Conservation (phyloP, 2,113 vertebrate species). For the Corythornis madagascariensis region DNA sequence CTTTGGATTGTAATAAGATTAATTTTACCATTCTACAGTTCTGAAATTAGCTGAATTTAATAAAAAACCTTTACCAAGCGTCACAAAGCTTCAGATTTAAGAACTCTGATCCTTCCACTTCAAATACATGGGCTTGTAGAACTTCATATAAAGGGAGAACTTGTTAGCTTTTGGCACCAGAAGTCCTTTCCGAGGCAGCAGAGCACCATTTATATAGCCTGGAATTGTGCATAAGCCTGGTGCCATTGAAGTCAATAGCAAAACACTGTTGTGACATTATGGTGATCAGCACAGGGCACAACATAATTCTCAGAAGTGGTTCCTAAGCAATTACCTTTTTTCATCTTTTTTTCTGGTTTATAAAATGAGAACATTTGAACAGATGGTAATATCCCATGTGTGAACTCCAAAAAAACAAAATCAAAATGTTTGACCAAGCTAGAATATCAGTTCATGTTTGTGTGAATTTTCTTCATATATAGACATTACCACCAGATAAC, state of each 20-base stretch:
- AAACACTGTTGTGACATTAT: background rate
- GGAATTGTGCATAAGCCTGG: background rate
- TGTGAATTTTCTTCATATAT: background rate
- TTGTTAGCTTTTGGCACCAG: constrained; percentile 9
- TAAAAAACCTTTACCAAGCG: background rate
- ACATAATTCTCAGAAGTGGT: background rate
- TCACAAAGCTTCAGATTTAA: background rate
- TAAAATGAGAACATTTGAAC: background rate
- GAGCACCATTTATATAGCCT: background rate
- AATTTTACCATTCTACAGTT: background rate
- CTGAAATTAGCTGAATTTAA: constrained; percentile 20
- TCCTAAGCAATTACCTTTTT: background rate
- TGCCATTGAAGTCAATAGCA: background rate
- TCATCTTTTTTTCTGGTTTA: background rate
- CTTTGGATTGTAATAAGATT: background rate
- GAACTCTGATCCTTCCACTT: constrained; percentile 12
- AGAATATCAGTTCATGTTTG: background rate
- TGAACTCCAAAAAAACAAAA: background rate
- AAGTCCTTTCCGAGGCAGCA: background rate
- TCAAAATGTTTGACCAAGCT: background rate
- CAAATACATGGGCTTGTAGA: background rate
- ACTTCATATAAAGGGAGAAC: background rate
- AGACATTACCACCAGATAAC: background rate
- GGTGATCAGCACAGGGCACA: background rate
- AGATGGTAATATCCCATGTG: background rate